Evolutionary conservation across 2,888 invertebrate genomes (phyloP), one percentile per base, ranked within the genome.

Genomic region (Phorcus lineatus): DNA sequence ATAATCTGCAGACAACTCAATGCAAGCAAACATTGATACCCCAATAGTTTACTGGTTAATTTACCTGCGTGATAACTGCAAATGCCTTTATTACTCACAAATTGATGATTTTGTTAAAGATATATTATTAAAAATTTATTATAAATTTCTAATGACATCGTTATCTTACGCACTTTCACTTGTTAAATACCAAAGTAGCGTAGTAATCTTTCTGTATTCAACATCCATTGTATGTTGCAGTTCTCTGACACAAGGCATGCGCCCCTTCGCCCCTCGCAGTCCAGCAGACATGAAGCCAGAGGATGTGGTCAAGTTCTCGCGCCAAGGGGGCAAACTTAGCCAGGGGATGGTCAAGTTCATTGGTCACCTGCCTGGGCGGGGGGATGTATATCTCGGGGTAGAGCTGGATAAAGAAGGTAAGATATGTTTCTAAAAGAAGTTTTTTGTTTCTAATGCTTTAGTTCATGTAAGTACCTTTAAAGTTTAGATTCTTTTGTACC

Each of bases 321-420:
- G 92, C 19, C 91, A 91, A 54, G 92, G 92, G 28, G 93, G 93
- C 28, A 91, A 91, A 84, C 90, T 93, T 22, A 91, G 91, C 80
- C 90, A 90, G 80, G 93, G 93, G 7, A 83, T 87, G 6, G 92
- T 93, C 19, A 91, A 91, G 81, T 93, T 90, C 84, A 88, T 93
- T 13, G 93, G 93, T 4, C 92, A 91, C 80, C 86, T 93, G 19
- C 93, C 92, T 11, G 92, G 91, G 4, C 87, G 92, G 70, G 90
- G 90, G 66, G 92, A 93, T 83, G 88, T 89, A 13, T 93, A 92
- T 83, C 86, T 93, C 0, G 93, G 93, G 0, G 88, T 93, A 53
- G 93, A 93, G 82, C 85, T 93, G n/a, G 92, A 93, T 79, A 90
- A 91, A 83, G 92, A 93, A 88, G 92, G 92, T 92, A 80, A 80